Base-by-base conservation (phyloP, 2,888 invertebrate genomes). In the Cybosia mesomella region DNA sequence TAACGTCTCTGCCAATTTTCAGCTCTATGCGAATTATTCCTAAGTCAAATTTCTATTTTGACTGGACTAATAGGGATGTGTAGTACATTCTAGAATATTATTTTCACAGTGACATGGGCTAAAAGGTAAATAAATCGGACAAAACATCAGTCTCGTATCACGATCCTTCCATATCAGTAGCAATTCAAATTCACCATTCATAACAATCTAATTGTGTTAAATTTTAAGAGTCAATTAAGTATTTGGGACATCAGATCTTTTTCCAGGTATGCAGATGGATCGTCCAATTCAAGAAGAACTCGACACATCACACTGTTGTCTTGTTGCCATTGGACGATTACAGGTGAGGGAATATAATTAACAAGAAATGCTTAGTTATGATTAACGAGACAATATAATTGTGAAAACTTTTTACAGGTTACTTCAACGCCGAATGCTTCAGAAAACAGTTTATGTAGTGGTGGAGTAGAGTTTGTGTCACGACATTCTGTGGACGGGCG, bases 401-500 rank as follows among this genome's bases (percentile, higher is more conserved):
- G 0, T 63, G 34, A 21, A 13, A 34, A 32, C 15, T 49, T 1
- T 58, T 70, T 65, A 9, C 18, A 95, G 95, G 98, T 98, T 73
- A 98, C 99, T 65, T 99, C 99, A 64, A 98, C 99, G 69, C 99
- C 99, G 18, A 98, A 98, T 92, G 97, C 98, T 72, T 97, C 97
- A 73, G 99, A 99, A 90, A 96, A 98, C 89, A 96, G 97, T 77
- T 81, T 91, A 75, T 98, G 98, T 80, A 97, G 98, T 68, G 98
- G 97, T 86, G 97, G 97, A 86, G 95, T 96, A 80, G 99, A 99
- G 95, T 99, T 99, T 91, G 98, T 99, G 83, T 98, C 99, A 60
- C 97, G 99, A 57, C 99, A 99, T 95, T 97, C 98, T 60, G 97
- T 98, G 86, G 99, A 99, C 89, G 99, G 99, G 22, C 99, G 99